Evolutionary conservation across 2,113 vertebrate species (phyloP), one percentile per base, ranked within the genome.

Genomic region (Colistium nudipinnis): DNA sequence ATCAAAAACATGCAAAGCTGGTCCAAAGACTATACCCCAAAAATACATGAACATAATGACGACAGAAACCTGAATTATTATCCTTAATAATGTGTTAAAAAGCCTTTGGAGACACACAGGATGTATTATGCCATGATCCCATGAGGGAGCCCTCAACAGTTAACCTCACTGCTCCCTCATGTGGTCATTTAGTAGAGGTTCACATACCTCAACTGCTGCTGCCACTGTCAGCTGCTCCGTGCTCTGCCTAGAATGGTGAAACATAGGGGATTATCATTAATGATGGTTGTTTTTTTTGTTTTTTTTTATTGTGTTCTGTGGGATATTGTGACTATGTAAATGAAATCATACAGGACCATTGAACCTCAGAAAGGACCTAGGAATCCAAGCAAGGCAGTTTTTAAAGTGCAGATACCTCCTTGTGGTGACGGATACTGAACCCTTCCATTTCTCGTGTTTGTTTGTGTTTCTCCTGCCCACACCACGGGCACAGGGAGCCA

Each of bases 121-220:
- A 78, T 78, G 62, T 74, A 85, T 43, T 64, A 71, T 64, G 66
- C 68, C 55, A 62, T 73, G 39, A 76, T 63, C 16, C 63, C 47
- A 17, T 13, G 48, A 48, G 47, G 66, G 47, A 74, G 68, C 62
- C 74, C 51, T 68, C 62, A 39, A 61, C 77, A 60, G 74, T 57
- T 60, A 13, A 3, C 35, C 51, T 78, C 36, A 30, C 44, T 65
- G 64, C 69, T 72, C 60, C 60, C 78, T 71, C 52, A 2, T 62
- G 49, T 80, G 60, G 47, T 53, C 44, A 45, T 54, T 48, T 4
- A 53, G 57, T 24, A 68, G 44, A 71, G 72, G 60, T 74, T 84
- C 78, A 81, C 66, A 73, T 80, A 84, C 83, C 87, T 89, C 81
- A 80, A 66, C 41, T 78, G 68, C 62, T 78, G 68, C 62, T 76